Evolutionary conservation across 1,140 invertebrate genomes (phyloP).

Genomic region (Drosophila jambulina): DNA sequence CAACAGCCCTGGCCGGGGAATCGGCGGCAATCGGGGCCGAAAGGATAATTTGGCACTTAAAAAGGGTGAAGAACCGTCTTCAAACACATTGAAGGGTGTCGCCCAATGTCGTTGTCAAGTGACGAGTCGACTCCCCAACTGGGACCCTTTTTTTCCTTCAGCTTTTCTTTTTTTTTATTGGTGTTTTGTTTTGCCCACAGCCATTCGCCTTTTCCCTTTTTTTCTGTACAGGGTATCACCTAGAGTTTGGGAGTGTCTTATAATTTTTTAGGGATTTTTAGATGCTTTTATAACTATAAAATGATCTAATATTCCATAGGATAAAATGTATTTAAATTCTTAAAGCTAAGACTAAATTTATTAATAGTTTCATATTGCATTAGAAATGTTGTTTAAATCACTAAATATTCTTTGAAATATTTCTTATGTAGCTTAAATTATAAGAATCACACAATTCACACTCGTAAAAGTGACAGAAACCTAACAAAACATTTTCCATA

Average conservation of each 20-base stretch:
- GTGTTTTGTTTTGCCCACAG: not conserved
- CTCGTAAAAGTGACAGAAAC: not conserved
- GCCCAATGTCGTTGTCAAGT: slow-evolving; percentile 62
- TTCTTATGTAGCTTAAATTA: no score
- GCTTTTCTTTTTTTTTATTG: not conserved
- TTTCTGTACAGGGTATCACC: not conserved
- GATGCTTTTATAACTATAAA: no score
- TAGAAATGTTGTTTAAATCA: no score
- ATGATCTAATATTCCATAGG: no score
- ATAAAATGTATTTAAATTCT: not conserved
- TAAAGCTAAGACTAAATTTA: not conserved
- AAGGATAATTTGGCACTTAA: slow-evolving; percentile 80
- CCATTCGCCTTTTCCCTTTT: not conserved
- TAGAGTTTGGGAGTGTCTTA: not conserved
- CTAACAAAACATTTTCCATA: not conserved
- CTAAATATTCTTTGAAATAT: not conserved
- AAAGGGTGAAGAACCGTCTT: slow-evolving; percentile 70
- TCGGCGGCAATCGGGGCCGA: slow-evolving; percentile 6
- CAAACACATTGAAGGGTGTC: slow-evolving; percentile 57
- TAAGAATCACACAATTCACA: no score
- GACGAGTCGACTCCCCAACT: slow-evolving; percentile 42
- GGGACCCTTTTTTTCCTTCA: slow-evolving; percentile 25
- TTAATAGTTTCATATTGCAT: not conserved
- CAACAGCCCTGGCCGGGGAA: slow-evolving; percentile 35
- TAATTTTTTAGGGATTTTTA: no score